Percentiles rank a stretch among this genome's conserved stretches.
Conservation (phyloP, 1,140 invertebrate genomes). For the Cydia strobilella region DNA sequence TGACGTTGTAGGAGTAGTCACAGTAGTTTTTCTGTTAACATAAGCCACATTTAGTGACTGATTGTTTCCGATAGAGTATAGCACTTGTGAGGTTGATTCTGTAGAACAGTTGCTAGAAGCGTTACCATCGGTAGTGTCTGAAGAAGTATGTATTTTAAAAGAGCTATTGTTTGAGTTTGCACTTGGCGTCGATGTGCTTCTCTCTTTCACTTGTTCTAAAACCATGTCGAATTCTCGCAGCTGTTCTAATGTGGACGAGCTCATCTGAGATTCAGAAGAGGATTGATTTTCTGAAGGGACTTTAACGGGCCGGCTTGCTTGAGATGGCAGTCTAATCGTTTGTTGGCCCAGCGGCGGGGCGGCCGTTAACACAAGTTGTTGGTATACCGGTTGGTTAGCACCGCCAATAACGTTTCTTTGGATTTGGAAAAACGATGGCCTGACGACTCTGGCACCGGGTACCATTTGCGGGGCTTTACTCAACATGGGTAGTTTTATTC, state of each 20-base stretch:
- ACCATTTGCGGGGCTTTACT: conserved; percentile 75
- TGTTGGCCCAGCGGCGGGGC: conserved; percentile 73
- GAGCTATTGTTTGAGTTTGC: conserved; percentile 45
- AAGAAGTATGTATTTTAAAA: conserved; percentile 52
- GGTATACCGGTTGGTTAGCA: conserved; percentile 75
- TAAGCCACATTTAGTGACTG: conserved; percentile 74
- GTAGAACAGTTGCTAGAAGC: conserved; percentile 47
- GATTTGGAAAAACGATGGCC: conserved; percentile 82
- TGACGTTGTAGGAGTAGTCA: conserved; percentile 58
- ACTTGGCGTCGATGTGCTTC: conserved; percentile 82
- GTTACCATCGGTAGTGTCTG: conserved; percentile 54
- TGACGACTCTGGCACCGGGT: conserved; percentile 77
- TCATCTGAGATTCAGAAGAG: conserved; percentile 74
- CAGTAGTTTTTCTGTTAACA: conserved; percentile 69
- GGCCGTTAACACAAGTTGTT: conserved; percentile 74
- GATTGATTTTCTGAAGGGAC: conserved; percentile 60
- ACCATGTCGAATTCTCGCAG: conserved; percentile 91
- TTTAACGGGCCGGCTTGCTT: conserved; percentile 56
- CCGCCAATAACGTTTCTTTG: conserved; percentile 81
- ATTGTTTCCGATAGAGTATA: conserved; percentile 74
- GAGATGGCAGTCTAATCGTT: conserved; percentile 72
- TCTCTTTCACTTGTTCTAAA: conserved; percentile 88
- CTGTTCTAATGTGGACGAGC: conserved; percentile 86
- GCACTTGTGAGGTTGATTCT: conserved; percentile 64
- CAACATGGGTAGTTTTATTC: conserved; percentile 78